Evolutionary conservation across 2,888 invertebrate genomes (phyloP).

Genomic region (Tetranychus truncatus): DNA sequence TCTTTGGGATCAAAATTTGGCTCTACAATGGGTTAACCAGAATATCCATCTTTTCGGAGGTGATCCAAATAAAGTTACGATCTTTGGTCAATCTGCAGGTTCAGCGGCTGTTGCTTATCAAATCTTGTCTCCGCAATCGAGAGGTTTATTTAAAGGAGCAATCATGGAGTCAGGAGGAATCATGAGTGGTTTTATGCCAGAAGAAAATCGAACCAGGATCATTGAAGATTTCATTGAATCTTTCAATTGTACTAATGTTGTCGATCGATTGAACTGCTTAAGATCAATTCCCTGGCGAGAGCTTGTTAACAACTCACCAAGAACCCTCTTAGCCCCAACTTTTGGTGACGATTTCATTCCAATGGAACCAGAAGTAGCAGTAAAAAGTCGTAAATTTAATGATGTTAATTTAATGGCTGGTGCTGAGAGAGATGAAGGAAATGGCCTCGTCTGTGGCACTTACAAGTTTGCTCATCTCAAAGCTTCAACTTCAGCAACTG

Average conservation of each 20-base stretch:
- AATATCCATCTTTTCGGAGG: conserved; percentile 13
- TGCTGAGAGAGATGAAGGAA: conserved; percentile 4
- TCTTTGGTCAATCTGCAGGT: conserved; percentile 10
- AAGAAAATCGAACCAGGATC: background rate
- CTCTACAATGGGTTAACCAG: background rate
- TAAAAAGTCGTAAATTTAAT: background rate
- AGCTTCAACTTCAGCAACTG: background rate
- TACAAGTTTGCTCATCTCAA: background rate
- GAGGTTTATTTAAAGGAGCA: conserved; percentile 9
- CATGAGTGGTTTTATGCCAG: background rate
- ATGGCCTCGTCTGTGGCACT: background rate
- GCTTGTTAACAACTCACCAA: background rate
- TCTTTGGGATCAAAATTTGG: conserved; percentile 8
- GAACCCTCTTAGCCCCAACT: background rate
- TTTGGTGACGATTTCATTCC: conserved; percentile 2
- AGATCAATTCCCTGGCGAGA: background rate
- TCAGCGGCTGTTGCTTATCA: background rate
- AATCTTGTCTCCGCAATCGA: background rate
- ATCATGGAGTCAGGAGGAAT: conserved; percentile 9
- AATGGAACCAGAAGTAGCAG: background rate
- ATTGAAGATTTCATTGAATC: background rate
- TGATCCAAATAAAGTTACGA: conserved; percentile 1
- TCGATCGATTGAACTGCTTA: background rate
- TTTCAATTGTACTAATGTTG: background rate
- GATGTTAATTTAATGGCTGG: conserved; percentile 4